Conservation (phyloP, 2,797 vertebrate species). For the Pelochelys cantorii region DNA sequence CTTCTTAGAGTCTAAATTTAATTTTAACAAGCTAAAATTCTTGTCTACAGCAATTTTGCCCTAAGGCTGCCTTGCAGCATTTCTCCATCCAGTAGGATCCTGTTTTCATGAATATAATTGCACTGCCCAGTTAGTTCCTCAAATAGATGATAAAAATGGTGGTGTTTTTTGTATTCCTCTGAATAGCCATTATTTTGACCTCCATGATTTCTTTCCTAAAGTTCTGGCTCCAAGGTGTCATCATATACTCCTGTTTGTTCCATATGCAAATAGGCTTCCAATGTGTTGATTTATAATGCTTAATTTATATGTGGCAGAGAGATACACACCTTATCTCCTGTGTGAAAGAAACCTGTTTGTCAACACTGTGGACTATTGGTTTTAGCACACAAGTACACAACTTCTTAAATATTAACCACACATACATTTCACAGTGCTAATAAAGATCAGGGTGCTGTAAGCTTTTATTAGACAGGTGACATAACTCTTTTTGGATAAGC, state of each 20-base stretch:
- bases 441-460: neutral
- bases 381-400: neutral
- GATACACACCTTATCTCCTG: neutral
- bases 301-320: neutral
- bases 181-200: neutral
- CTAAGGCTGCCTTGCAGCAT: neutral
- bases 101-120: neutral
- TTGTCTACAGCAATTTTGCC: neutral
- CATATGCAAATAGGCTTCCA: neutral
- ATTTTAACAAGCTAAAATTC: neutral
- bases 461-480: neutral
- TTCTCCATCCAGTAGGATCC: neutral
- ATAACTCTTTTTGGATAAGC: neutral
- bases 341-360: neutral
- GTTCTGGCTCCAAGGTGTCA: neutral
- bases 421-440: neutral
- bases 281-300: neutral
- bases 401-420: neutral
- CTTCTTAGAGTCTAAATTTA: neutral
- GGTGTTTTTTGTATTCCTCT: neutral
- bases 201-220: neutral
- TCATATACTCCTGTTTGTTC: neutral
- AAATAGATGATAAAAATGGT: neutral
- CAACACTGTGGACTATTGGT: neutral
- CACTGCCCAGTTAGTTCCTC: neutral